Percentiles rank a stretch among this genome's conserved stretches.
These are phyloP conservation scores for Apostichopus leukothele DNA, from an alignment of 53 echinoderm and acorn worm species.

Conservation along the genomic window DNA sequence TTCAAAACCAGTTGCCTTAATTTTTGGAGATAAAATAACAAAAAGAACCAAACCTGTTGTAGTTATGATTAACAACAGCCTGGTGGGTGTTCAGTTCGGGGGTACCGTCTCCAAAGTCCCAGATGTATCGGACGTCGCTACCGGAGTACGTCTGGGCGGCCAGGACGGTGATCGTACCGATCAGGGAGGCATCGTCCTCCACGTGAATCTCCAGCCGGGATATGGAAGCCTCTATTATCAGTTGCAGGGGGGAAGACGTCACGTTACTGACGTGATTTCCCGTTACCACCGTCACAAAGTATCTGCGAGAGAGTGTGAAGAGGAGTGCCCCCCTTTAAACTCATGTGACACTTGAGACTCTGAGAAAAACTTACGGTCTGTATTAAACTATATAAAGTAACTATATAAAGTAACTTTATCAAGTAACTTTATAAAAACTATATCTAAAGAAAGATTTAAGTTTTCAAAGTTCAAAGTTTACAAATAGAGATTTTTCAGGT, in stretches of 20 bases:
- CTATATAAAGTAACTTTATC: no score
- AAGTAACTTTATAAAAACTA: no score
- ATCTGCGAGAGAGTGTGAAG: slow-evolving; percentile 47
- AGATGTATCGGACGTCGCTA: slow-evolving; percentile 66
- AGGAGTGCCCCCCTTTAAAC: neutral
- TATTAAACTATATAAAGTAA: no score
- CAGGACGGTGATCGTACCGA: slow-evolving; percentile 53
- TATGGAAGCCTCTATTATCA: slow-evolving; percentile 67
- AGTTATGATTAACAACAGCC: slow-evolving; percentile 49
- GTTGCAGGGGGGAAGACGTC: slow-evolving; percentile 70
- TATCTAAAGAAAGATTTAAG: no score
- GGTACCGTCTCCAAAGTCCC: slow-evolving; percentile 87
- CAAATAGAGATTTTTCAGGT: no score
- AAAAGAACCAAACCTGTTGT: slow-evolving; percentile 58
- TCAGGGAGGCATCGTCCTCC: slow-evolving; percentile 43
- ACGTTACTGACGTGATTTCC: slow-evolving; percentile 74
- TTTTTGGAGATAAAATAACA: neutral
- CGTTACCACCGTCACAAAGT: slow-evolving; percentile 73
- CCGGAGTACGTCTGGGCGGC: slow-evolving; percentile 60
- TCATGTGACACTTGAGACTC: no score
- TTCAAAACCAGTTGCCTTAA: no score
- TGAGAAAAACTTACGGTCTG: neutral
- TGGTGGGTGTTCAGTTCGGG: slow-evolving; percentile 29
- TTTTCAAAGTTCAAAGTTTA: no score
- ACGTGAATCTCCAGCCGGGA: slow-evolving; percentile 51